phyloP scores from a whole-genome alignment of 2,113 vertebrate genomes.

The Eubucco bourcierii region DNA sequence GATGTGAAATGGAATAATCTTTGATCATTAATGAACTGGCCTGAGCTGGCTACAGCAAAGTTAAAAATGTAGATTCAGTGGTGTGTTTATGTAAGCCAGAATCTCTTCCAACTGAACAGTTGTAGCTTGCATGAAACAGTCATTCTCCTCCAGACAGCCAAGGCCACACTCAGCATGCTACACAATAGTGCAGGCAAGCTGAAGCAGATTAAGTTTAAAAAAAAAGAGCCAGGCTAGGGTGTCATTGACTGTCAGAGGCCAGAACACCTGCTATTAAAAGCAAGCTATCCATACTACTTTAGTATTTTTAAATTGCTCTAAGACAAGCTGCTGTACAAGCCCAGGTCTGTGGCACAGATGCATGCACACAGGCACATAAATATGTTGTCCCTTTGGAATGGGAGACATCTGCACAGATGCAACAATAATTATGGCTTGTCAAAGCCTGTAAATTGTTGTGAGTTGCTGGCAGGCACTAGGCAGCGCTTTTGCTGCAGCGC shows the following conservation, averaged over 20 bases:
- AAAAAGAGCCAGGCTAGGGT: neutral
- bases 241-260: neutral
- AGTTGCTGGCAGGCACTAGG: neutral
- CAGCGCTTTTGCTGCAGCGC: neutral
- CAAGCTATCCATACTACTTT: neutral
- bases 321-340: neutral
- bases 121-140: neutral
- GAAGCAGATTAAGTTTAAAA: neutral
- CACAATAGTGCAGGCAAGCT: neutral
- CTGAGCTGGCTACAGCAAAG: neutral
- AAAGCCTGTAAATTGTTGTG: neutral
- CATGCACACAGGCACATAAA: neutral
- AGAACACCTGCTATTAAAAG: neutral
- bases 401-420: constrained; percentile 17
- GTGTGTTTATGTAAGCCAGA: neutral
- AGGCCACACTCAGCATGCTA: neutral
- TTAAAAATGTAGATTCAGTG: neutral
- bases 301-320: neutral
- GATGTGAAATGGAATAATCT: neutral
- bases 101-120: constrained; percentile 18
- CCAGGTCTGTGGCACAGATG: neutral
- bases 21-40: neutral
- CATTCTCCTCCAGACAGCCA: neutral
- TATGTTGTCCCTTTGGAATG: neutral
- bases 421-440: constrained; percentile 30